Evolutionary conservation across 2,888 invertebrate genomes (phyloP).

Genomic region (Bugula neritina): DNA sequence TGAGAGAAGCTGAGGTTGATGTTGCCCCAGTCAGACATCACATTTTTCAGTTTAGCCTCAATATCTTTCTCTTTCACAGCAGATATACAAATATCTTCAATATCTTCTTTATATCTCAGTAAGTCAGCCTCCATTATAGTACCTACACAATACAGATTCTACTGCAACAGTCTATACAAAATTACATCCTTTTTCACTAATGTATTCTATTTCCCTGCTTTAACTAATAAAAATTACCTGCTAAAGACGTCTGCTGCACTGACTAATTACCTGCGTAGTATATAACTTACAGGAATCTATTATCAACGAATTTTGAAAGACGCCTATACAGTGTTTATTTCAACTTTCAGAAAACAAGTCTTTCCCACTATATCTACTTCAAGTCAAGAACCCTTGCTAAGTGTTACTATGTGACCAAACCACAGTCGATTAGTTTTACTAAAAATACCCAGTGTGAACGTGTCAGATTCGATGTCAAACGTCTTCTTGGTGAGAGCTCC

Average conservation of each 20-base stretch:
- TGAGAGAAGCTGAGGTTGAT: conserved; percentile 65
- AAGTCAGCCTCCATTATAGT: conserved; percentile 76
- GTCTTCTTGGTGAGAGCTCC: conserved; percentile 59
- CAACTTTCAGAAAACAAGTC: too few relatives aligned
- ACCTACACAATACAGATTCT: background rate
- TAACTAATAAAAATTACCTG: background rate
- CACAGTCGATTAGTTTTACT: background rate
- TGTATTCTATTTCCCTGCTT: background rate
- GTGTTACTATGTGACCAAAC: too few relatives aligned
- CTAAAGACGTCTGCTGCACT: too few relatives aligned
- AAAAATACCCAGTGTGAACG: conserved; percentile 62
- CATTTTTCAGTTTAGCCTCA: conserved; percentile 76
- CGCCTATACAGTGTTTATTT: too few relatives aligned
- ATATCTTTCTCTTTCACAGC: conserved; percentile 86
- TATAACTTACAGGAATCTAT: too few relatives aligned
- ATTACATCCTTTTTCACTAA: too few relatives aligned
- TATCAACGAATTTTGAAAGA: too few relatives aligned
- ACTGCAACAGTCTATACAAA: too few relatives aligned
- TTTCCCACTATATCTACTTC: too few relatives aligned
- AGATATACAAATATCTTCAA: conserved; percentile 84
- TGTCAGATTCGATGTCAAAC: conserved; percentile 73
- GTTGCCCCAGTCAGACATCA: conserved; percentile 72
- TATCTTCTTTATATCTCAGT: conserved; percentile 74
- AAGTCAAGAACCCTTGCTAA: too few relatives aligned
- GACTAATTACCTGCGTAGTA: too few relatives aligned